phyloP scores from a whole-genome alignment of 2,113 vertebrate species.

The Malurus cyaneus region DNA sequence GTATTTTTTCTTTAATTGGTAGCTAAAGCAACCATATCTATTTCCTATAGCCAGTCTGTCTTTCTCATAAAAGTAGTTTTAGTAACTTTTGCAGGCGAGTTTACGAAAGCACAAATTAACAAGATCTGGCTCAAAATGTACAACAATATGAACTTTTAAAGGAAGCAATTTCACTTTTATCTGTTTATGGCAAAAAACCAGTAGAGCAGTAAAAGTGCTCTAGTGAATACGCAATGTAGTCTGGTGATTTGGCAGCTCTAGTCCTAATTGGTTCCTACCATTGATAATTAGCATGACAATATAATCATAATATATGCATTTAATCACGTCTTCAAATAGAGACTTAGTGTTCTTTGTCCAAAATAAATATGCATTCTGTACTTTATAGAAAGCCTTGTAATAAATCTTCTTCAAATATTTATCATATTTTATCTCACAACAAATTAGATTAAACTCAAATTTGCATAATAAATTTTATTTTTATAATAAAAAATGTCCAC shows the following conservation, averaged over 20 bases:
- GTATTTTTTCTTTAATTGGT: neutral
- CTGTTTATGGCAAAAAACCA: neutral
- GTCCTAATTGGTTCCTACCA: constrained; percentile 51
- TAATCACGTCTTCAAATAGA: constrained; percentile 40
- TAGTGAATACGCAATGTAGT: constrained; percentile 20
- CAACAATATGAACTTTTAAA: neutral
- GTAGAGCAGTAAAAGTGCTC: neutral
- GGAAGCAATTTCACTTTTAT: neutral
- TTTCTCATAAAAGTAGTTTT: neutral
- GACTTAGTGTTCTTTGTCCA: constrained; percentile 11
- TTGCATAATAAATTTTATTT: constrained; percentile 41
- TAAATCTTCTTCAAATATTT: constrained; percentile 62
- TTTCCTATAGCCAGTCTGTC: neutral
- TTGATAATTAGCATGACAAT: constrained; percentile 57
- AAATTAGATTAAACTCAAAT: constrained; percentile 42
- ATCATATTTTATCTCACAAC: constrained; percentile 36
- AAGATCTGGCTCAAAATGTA: neutral
- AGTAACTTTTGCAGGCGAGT: neutral
- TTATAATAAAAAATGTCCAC: constrained; percentile 35
- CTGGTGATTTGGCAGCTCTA: constrained; percentile 23
- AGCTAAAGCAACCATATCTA: neutral
- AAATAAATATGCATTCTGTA: constrained; percentile 20
- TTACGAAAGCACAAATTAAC: neutral
- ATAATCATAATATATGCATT: constrained; percentile 58
- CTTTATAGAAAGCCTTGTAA: constrained; percentile 45